phyloP scores from a whole-genome alignment of 2,888 invertebrate genomes.

The Cryptocephalus primarius region DNA sequence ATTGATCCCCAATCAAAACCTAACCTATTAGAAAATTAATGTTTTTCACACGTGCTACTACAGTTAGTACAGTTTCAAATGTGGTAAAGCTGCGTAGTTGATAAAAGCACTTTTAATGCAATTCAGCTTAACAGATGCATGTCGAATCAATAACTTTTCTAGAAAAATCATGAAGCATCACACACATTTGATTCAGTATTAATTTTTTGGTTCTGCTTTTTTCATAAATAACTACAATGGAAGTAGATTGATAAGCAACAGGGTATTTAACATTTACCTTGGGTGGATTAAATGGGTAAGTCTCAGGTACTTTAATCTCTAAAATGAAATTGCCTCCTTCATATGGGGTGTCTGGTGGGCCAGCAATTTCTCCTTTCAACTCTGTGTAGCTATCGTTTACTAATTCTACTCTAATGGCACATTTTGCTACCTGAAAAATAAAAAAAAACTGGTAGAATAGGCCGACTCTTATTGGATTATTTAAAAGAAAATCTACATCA shows the following conservation, averaged over 20 bases:
- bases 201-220: neutral
- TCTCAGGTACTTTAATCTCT: conserved; percentile 97
- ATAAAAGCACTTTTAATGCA: no score
- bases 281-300: conserved; percentile 98
- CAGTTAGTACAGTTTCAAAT: no score
- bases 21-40: no score
- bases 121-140: no score
- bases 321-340: conserved; percentile 90
- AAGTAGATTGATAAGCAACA: no score
- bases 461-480: no score
- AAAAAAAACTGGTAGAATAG: neutral
- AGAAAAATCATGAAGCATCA: neutral
- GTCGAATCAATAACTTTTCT: no score
- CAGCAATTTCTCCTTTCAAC: conserved; percentile 89
- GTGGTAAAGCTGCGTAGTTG: no score
- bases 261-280: conserved; percentile 54
- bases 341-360: conserved; percentile 97
- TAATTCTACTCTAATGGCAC: conserved; percentile 80
- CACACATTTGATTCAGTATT: neutral
- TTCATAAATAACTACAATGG: no score
- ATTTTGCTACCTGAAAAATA: conserved; percentile 63
- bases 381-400: conserved; percentile 87
- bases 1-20: no score
- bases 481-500: no score
- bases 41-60: no score